Evolutionary conservation across 2,113 vertebrate genomes (phyloP).

Genomic region (Hystrix brachyura): DNA sequence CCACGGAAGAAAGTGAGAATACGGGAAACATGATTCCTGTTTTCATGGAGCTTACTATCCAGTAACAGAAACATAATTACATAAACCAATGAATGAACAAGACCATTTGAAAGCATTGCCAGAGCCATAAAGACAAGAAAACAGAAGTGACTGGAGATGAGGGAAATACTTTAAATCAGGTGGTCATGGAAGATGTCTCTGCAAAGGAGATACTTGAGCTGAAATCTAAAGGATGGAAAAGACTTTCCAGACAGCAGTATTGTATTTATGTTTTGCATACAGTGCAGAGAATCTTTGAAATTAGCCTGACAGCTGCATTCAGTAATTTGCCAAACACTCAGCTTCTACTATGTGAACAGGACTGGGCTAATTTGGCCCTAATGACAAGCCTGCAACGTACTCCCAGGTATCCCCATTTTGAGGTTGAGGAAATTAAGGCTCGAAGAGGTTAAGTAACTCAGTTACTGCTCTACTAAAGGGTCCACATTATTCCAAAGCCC

Average conservation of each 20-base stretch:
- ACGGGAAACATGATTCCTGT: neutral
- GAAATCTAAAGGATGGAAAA: conserved; percentile 4
- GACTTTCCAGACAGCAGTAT: neutral
- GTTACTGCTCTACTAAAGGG: neutral
- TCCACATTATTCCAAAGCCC: neutral
- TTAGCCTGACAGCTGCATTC: neutral
- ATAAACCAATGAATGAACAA: neutral
- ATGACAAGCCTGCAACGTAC: neutral
- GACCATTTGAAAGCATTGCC: neutral
- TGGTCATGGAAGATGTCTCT: neutral
- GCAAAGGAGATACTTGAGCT: neutral
- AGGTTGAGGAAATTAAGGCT: neutral
- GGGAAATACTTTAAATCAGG: neutral
- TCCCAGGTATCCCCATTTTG: neutral
- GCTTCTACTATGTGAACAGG: neutral
- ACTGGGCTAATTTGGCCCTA: neutral
- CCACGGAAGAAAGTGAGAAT: neutral
- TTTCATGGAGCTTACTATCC: neutral
- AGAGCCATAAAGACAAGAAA: neutral
- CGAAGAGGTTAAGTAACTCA: neutral
- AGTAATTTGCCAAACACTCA: neutral
- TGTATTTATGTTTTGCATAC: neutral
- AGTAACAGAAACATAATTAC: neutral
- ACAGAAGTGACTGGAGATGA: neutral
- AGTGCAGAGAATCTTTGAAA: neutral